Evolutionary conservation across 2,113 vertebrate genomes (phyloP).

Genomic region (Eleginops maclovinus): DNA sequence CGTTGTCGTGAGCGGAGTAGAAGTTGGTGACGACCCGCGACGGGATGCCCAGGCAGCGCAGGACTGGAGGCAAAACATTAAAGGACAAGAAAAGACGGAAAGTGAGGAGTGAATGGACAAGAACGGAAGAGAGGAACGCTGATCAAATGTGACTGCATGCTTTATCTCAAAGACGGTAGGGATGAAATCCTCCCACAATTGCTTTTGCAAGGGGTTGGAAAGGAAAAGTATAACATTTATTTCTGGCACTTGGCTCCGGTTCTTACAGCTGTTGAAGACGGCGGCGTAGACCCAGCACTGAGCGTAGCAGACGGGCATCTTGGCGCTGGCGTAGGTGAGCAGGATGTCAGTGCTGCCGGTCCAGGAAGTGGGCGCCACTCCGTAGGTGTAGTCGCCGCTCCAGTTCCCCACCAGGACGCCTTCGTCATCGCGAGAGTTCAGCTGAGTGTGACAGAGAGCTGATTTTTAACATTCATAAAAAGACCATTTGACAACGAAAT

Average conservation of each 20-base stretch:
- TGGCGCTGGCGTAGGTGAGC: slow-evolving; percentile 84
- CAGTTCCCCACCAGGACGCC: slow-evolving; percentile 94
- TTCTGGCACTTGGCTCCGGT: not conserved
- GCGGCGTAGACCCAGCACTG: slow-evolving; percentile 99
- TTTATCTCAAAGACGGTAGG: too few relatives aligned
- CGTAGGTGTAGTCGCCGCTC: slow-evolving; percentile 89
- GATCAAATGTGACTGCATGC: too few relatives aligned
- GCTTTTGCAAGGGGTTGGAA: not conserved
- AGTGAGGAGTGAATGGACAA: too few relatives aligned
- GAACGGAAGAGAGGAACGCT: too few relatives aligned
- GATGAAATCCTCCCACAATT: too few relatives aligned
- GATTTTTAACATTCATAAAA: not conserved
- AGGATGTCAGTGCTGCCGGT: slow-evolving; percentile 96
- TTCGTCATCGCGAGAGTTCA: slow-evolving; percentile 92
- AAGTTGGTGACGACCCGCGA: slow-evolving; percentile 92
- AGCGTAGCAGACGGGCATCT: slow-evolving; percentile 88
- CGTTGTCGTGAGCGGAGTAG: slow-evolving; percentile 95
- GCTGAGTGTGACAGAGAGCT: slow-evolving; percentile 70
- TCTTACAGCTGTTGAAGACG: slow-evolving; percentile 96
- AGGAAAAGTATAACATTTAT: not conserved
- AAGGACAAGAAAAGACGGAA: not conserved
- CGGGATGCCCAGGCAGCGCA: slow-evolving; percentile 95
- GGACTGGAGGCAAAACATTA: slow-evolving; percentile 79
- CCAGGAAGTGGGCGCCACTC: slow-evolving; percentile 94
- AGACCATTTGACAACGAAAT: not conserved